Percentiles rank a stretch among this genome's conserved stretches.
phyloP scores from a whole-genome alignment of 1,140 invertebrate species.

The Glossosoma conforme region DNA sequence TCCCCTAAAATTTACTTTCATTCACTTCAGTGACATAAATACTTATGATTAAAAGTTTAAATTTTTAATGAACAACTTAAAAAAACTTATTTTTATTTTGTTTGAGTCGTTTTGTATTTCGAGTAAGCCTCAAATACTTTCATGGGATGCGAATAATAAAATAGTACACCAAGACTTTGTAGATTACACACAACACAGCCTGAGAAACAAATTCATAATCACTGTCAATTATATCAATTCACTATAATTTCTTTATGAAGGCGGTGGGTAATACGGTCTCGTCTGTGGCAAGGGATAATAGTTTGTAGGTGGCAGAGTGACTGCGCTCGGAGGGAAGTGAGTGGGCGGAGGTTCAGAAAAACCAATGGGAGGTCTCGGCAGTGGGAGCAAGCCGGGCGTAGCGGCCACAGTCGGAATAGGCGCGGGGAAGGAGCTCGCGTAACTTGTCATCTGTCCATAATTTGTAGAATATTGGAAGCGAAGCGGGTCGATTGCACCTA shows the following conservation, averaged over 20 bases:
- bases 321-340: slow-evolving; percentile 37
- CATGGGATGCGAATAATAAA: too few relatives aligned
- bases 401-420: slow-evolving; percentile 39
- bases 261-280: slow-evolving; percentile 45
- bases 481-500: slow-evolving; percentile 27
- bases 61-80: too few relatives aligned
- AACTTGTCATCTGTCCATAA: slow-evolving; percentile 35
- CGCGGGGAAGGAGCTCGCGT: slow-evolving; percentile 37
- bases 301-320: slow-evolving; percentile 40
- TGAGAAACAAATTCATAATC: too few relatives aligned
- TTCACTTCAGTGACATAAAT: too few relatives aligned
- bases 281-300: slow-evolving; percentile 37
- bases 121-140: too few relatives aligned
- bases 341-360: slow-evolving; percentile 29
- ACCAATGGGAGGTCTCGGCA: slow-evolving; percentile 17
- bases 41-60: too few relatives aligned
- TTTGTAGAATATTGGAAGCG: slow-evolving; percentile 36
- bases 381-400: slow-evolving; percentile 27
- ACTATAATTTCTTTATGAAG: slow-evolving; percentile 34
- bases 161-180: too few relatives aligned
- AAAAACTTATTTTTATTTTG: too few relatives aligned
- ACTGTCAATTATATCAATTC: too few relatives aligned
- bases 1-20: too few relatives aligned
- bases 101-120: too few relatives aligned
- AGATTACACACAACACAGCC: too few relatives aligned